These are phyloP conservation scores for Diadema setosum DNA, from an alignment of 35 echinoderm and acorn worm genomes.

Conservation along the genomic window DNA sequence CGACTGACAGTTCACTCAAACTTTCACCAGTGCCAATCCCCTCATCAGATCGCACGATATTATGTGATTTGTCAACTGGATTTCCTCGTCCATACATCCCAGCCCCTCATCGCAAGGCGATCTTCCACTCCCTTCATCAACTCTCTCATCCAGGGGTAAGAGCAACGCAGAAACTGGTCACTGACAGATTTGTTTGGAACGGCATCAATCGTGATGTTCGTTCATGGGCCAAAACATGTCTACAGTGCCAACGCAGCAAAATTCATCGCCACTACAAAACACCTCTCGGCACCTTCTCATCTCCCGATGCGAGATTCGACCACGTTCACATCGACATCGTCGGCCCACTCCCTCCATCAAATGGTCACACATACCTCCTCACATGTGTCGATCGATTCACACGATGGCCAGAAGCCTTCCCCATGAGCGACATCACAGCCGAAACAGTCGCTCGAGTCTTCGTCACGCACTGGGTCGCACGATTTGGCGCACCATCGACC, in stretches of 20 bases:
- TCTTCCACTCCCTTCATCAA: slow-evolving; percentile 5
- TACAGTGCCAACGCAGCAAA: slow-evolving; percentile 59
- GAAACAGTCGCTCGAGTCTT: slow-evolving; percentile 46
- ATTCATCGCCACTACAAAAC: slow-evolving; percentile 44
- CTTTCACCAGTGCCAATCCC: too few relatives aligned
- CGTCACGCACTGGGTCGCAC: not conserved
- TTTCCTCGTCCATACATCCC: slow-evolving; percentile 13
- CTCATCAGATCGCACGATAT: too few relatives aligned
- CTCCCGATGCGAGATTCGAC: slow-evolving; percentile 50
- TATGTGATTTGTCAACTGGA: slow-evolving; percentile 43
- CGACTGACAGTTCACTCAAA: too few relatives aligned
- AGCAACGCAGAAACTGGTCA: slow-evolving; percentile 36
- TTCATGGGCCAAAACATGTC: slow-evolving; percentile 44
- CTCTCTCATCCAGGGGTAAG: not conserved
- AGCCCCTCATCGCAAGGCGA: not conserved
- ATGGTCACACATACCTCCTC: slow-evolving; percentile 53
- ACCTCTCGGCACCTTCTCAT: slow-evolving; percentile 46
- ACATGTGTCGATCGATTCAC: slow-evolving; percentile 63
- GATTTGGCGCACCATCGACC: not conserved
- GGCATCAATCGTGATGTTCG: slow-evolving; percentile 60
- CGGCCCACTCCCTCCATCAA: slow-evolving; percentile 49
- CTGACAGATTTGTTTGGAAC: slow-evolving; percentile 44
- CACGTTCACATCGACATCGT: slow-evolving; percentile 60
- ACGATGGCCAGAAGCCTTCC: slow-evolving; percentile 71
- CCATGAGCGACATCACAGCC: slow-evolving; percentile 11